These are phyloP conservation scores for Sphinx pinastri DNA, from an alignment of 2,888 invertebrate species.

Conservation along the genomic window DNA sequence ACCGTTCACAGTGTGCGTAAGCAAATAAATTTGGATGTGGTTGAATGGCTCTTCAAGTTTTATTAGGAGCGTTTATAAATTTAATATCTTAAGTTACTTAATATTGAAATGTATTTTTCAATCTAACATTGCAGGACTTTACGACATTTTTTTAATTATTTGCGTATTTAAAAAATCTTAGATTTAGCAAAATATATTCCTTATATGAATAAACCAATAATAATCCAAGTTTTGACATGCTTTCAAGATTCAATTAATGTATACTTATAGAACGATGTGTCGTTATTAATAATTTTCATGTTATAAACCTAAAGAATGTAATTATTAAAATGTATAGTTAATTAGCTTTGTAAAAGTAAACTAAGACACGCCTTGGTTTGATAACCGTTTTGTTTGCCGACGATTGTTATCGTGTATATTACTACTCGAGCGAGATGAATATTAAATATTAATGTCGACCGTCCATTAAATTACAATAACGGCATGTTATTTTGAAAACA, in stretches of 20 bases:
- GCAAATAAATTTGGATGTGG: not conserved
- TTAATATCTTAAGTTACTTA: no score
- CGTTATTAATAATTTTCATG: not conserved
- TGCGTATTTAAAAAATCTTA: no score
- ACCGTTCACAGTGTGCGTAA: not conserved
- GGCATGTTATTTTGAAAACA: slow-evolving; percentile 25
- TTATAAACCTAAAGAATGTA: not conserved
- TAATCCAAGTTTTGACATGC: no score
- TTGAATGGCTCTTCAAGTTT: not conserved
- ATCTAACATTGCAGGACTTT: no score
- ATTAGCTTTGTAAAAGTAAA: slow-evolving; percentile 35
- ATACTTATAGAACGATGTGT: no score
- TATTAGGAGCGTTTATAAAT: not conserved
- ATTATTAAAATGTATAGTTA: slow-evolving; percentile 25
- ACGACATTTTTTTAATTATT: no score
- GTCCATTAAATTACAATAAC: slow-evolving; percentile 7
- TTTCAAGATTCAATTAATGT: no score
- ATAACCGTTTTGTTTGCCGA: slow-evolving; percentile 40
- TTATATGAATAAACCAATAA: no score
- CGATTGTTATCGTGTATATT: slow-evolving; percentile 8
- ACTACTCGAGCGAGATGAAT: slow-evolving; percentile 4
- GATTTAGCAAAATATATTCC: no score
- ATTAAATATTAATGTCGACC: slow-evolving; percentile 5
- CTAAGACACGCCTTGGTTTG: slow-evolving; percentile 41
- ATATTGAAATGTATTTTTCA: no score